Evolutionary conservation across 2,797 vertebrate species (phyloP).

Genomic region (Ataeniobius toweri): DNA sequence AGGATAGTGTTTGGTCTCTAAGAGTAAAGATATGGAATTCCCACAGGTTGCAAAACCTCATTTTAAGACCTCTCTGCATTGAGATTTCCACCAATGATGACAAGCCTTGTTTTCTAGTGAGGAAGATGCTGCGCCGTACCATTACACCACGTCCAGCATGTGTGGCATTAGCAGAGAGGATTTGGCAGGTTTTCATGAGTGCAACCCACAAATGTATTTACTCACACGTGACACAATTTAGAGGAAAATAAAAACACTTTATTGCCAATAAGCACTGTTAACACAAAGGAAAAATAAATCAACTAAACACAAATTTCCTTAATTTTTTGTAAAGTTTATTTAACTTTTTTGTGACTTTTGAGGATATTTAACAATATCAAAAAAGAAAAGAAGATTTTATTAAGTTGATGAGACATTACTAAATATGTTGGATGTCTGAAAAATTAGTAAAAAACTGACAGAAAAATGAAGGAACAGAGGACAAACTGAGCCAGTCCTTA

Average conservation of each 20-base stretch:
- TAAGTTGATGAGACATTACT: neutral
- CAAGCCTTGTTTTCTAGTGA: neutral
- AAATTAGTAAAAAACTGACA: neutral
- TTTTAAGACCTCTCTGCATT: too few relatives aligned
- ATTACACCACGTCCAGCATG: neutral
- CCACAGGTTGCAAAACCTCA: too few relatives aligned
- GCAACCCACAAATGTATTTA: neutral
- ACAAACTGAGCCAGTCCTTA: conserved; percentile 46
- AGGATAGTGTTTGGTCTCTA: too few relatives aligned
- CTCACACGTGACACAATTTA: neutral
- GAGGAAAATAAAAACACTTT: neutral
- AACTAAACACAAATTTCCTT: neutral
- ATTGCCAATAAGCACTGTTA: neutral
- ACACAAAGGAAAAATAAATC: neutral
- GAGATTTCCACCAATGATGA: too few relatives aligned
- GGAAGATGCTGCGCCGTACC: neutral
- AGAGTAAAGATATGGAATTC: too few relatives aligned
- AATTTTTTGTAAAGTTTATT: neutral
- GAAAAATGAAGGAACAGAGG: neutral
- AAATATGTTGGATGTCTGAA: neutral
- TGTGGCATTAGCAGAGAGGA: neutral
- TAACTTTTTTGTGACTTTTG: neutral
- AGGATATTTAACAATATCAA: neutral
- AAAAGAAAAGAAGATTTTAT: neutral
- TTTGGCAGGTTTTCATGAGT: neutral